These are phyloP conservation scores for Hyalella azteca DNA, from an alignment of 2,888 invertebrate species.

Conservation along the genomic window DNA sequence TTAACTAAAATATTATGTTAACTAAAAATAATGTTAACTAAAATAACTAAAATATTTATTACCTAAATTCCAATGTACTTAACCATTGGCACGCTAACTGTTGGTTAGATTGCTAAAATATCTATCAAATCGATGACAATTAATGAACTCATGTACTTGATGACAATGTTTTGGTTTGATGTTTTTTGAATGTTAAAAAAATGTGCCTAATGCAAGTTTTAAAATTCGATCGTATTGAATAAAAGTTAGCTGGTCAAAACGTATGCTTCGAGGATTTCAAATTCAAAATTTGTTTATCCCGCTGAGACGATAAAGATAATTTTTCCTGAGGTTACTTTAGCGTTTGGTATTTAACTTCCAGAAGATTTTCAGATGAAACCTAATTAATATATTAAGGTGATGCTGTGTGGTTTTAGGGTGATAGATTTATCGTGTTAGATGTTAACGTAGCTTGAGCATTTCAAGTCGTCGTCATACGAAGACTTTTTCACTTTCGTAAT, in stretches of 20 bases:
- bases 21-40: too few species aligned
- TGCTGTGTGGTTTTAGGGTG: neutral
- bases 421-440: conserved; percentile 21
- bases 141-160: too few species aligned
- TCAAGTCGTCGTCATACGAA: neutral
- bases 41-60: too few species aligned
- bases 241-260: neutral
- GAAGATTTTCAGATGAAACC: neutral
- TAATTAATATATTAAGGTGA: neutral
- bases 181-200: too few species aligned
- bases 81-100: too few species aligned
- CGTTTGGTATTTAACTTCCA: neutral
- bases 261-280: neutral
- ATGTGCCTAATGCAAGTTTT: too few species aligned
- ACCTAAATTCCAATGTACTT: too few species aligned
- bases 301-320: neutral
- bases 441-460: neutral
- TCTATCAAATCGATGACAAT: too few species aligned
- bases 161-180: too few species aligned
- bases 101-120: too few species aligned
- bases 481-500: neutral
- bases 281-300: neutral
- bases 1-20: too few species aligned
- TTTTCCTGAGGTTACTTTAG: neutral
- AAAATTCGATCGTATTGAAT: neutral